These are phyloP conservation scores for Galeopsomyia nigrocyanea DNA, from an alignment of 2,888 invertebrate species.

Conservation along the genomic window DNA sequence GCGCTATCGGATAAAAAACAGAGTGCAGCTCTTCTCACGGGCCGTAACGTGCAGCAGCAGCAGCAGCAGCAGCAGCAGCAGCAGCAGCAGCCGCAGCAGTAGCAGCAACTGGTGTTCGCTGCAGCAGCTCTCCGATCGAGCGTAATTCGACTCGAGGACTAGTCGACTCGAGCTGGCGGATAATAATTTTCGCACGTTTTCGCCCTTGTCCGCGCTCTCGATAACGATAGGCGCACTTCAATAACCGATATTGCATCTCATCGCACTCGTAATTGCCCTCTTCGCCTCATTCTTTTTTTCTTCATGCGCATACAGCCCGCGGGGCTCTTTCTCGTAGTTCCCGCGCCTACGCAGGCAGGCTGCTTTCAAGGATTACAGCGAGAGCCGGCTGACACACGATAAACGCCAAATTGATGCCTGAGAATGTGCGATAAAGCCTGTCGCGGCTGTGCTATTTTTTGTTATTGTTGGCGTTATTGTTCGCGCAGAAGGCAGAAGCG, in stretches of 20 bases:
- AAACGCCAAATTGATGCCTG: slow-evolving; percentile 40
- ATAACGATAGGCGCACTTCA: slow-evolving; percentile 3
- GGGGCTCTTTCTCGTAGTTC: neutral
- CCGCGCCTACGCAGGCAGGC: too few relatives aligned
- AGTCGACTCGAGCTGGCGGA: slow-evolving; percentile 14
- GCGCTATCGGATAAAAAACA: slow-evolving; percentile 24
- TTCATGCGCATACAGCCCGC: too few relatives aligned
- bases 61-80: slow-evolving; percentile 49
- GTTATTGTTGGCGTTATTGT: slow-evolving; percentile 12
- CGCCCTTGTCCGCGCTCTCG: slow-evolving; percentile 20
- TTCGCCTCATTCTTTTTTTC: slow-evolving; percentile 43
- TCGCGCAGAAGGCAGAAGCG: slow-evolving; percentile 29
- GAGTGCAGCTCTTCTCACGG: slow-evolving; percentile 8
- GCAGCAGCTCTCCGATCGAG: slow-evolving; percentile 42
- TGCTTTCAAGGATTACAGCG: neutral
- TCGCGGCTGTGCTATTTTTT: slow-evolving; percentile 33
- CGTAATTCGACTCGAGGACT: slow-evolving; percentile 36
- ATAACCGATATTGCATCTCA: slow-evolving; percentile 46
- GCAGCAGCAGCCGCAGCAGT: slow-evolving; percentile 55
- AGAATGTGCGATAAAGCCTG: slow-evolving; percentile 40
- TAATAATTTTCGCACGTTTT: slow-evolving; percentile 38
- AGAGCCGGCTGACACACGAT: slow-evolving; percentile 12
- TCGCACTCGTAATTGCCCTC: slow-evolving; percentile 34
- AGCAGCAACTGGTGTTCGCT: slow-evolving; percentile 50
- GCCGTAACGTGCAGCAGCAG: slow-evolving; percentile 12